Percentiles rank a stretch among this genome's conserved stretches.
phyloP scores from a whole-genome alignment of 2,888 invertebrate genomes.

The Megaustenia siamemsis region DNA sequence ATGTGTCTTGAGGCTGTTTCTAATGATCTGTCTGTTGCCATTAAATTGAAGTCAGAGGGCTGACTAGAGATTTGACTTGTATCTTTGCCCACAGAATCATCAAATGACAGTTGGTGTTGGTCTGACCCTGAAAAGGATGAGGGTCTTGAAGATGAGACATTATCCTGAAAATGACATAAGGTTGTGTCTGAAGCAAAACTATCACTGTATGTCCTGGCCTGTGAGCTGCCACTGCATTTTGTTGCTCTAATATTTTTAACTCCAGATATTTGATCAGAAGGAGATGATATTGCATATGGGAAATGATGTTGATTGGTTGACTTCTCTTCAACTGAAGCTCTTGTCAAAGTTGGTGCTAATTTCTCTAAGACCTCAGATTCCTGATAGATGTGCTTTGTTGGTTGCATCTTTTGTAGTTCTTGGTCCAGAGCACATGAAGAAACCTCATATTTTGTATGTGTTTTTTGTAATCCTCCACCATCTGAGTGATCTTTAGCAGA shows the following conservation, averaged over 20 bases:
- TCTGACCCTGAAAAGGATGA: conserved; percentile 7
- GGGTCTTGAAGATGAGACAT: neutral
- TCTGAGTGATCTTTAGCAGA: conserved; percentile 2
- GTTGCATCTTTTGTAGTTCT: neutral
- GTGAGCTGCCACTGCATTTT: conserved; percentile 63
- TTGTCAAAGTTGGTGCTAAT: conserved; percentile 36
- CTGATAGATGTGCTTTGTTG: neutral
- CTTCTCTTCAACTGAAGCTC: conserved; percentile 44
- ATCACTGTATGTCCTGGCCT: conserved; percentile 69
- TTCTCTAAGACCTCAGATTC: conserved; percentile 7
- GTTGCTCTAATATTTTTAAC: conserved; percentile 62
- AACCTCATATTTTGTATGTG: conserved; percentile 34
- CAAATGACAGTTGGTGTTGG: neutral
- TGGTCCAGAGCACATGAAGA: neutral
- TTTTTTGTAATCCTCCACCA: conserved; percentile 17
- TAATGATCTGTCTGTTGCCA: neutral
- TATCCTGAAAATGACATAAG: neutral
- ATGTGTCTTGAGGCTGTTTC: neutral
- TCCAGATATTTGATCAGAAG: conserved; percentile 49
- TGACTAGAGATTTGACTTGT: neutral
- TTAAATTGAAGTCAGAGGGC: neutral
- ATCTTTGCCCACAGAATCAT: neutral
- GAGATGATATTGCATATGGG: conserved; percentile 7
- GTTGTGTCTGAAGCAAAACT: conserved; percentile 71
- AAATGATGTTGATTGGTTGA: conserved; percentile 41